A percentile compares a stretch with the other conserved stretches of the same genome.
Evolutionary conservation across 2,888 invertebrate species (phyloP).

Genomic region (Hedya salicella): DNA sequence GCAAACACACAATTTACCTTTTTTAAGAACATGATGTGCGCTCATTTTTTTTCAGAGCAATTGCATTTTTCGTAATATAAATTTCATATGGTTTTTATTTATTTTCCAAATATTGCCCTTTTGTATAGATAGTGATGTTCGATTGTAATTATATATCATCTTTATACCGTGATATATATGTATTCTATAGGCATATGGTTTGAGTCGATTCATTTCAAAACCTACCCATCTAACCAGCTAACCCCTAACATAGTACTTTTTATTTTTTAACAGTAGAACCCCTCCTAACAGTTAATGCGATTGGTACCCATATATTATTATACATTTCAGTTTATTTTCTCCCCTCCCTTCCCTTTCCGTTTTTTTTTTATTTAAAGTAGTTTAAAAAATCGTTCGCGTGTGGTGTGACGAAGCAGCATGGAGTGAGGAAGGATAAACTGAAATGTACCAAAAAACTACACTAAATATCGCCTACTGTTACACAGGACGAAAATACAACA

Average conservation of each 20-base stretch:
- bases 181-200: constrained; percentile 41
- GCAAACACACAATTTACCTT: too few relatives aligned
- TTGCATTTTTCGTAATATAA: not conserved
- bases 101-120: too few relatives aligned
- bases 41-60: too few relatives aligned
- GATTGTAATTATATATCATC: not conserved
- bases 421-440: constrained; percentile 76
- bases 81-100: too few relatives aligned
- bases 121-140: constrained; percentile 19
- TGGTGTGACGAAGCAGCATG: constrained; percentile 72
- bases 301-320: constrained; percentile 79
- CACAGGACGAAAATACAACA: constrained; percentile 75
- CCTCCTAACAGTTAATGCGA: constrained; percentile 77
- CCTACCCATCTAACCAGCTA: constrained; percentile 27
- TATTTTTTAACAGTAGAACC: constrained; percentile 57
- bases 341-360: constrained; percentile 60
- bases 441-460: constrained; percentile 69
- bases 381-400: constrained; percentile 49
- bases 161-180: not conserved
- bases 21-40: too few relatives aligned
- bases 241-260: constrained; percentile 53
- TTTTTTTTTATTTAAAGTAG: constrained; percentile 48
- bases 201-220: constrained; percentile 37
- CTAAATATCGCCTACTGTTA: constrained; percentile 53
- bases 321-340: constrained; percentile 85